phyloP scores from a whole-genome alignment of 1,140 invertebrate genomes.

The Pseudoatta argentina region DNA sequence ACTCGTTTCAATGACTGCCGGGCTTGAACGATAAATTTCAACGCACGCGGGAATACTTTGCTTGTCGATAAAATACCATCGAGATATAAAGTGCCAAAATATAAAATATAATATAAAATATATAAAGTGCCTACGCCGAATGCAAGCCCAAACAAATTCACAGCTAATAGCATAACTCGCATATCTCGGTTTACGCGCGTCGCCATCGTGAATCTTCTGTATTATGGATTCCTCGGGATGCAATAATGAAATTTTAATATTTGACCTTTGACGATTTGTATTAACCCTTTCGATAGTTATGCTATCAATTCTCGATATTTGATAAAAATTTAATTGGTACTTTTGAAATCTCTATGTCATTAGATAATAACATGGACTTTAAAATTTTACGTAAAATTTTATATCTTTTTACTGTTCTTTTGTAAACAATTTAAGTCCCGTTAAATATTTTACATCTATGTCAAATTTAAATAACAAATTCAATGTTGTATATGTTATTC shows the following conservation, averaged over 20 bases:
- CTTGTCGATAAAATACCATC: not conserved
- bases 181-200: constrained; percentile 28
- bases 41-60: not conserved
- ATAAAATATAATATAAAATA: constrained; percentile 18
- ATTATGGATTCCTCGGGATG: constrained; percentile 24
- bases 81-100: constrained; percentile 18
- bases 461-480: constrained; percentile 26
- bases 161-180: constrained; percentile 1
- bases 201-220: constrained; percentile 36
- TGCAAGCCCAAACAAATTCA: constrained; percentile 13
- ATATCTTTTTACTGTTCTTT: not conserved
- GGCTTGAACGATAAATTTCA: constrained; percentile 47
- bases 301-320: constrained; percentile 6
- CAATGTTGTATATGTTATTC: not conserved
- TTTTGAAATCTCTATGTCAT: not conserved
- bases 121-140: not conserved
- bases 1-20: constrained; percentile 50
- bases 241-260: constrained; percentile 25
- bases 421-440: not conserved
- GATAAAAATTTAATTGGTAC: constrained; percentile 10
- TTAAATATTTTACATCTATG: not conserved
- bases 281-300: constrained; percentile 36
- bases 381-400: not conserved
- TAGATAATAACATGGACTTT: not conserved
- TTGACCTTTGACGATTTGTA: constrained; percentile 31